Evolutionary conservation across 2,113 vertebrate species (phyloP), one percentile per base, ranked within the genome.

Genomic region (Piliocolobus tephrosceles): DNA sequence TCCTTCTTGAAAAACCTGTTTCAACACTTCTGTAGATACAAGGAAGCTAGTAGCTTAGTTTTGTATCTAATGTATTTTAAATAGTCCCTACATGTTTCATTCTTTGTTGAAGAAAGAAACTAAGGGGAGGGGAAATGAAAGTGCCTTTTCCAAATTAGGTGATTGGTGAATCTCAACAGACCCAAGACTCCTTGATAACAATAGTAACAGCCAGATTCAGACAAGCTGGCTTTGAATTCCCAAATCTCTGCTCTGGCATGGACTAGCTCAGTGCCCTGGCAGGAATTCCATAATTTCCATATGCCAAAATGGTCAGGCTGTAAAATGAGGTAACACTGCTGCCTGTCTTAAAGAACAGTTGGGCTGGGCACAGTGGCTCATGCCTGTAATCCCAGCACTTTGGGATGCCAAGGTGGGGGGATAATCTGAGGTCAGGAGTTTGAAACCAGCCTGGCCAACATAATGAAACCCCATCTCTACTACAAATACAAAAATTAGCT

Each of bases 21-120:
- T 58, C 79, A 92, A 95, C 23, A 64, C 4, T 92, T 92, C 79
- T 75, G 40, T 68, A 96, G 38, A 91, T 35, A 23, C 2, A 50
- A 87, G 1, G 12, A 70, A 89, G 7, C 7, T 38, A 10, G 27
- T 50, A 22, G 16, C 11, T 87, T 96, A 18, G 13, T n/a, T 94
- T 94, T 64, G 18, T 30, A 38, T 27, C 25, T 87, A 45, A n/a
- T 40, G 6, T 82, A 3, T 81, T 88, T 86, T 82, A 66, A 86
- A 18, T 35, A 57, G n/a, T 10, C 12, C 2, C 22, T 72, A 35
- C 7, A 8, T 81, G 1, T 9, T 79, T 52, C 27, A 80, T 40
- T 90, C 10, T 11, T 50, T 18, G 3, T 3, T 75, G 18, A 91
- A 3, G n/a, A 47, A 81, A 78, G 43, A 75, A 50, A 3, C 8